Base-by-base conservation (phyloP, 2,797 vertebrate species). In the Crocidura indochinensis region DNA sequence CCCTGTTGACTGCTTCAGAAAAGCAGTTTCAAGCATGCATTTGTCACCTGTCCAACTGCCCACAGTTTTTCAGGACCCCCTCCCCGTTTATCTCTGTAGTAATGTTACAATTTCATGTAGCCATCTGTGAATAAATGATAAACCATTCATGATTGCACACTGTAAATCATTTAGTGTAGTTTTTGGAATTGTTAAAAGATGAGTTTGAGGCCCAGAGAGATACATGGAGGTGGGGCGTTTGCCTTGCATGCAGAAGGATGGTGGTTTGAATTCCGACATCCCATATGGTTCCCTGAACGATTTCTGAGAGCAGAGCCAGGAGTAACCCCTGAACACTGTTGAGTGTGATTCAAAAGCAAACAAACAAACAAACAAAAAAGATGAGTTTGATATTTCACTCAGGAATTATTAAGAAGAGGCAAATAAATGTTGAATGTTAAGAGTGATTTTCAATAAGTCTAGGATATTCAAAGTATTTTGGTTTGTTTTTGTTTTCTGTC, bases 21-120 rank as follows among this genome's bases (percentile, higher is more conserved):
- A 95, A 91, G 72, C 88, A 92, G 12, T 79, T 95, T 97, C 90
- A 94, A 91, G 83, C 65, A 83, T 80, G 90, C 90, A 73, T 94
- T 90, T 93, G 96, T 96, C 92, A 97, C 95, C 86, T 96, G 92
- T 27, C 29, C 68, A 92, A 93, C 93, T 95, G 87, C 95, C 81
- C 81, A 83, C 92, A 92, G 87, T 95, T 82, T 86, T 90, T 87
- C 17, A 60, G 56, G 19, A 5, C 38, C 38, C 38, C 38, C 38
- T 38, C 38, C 38, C 38, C 38, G 38, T 38, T 38, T 38, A 38
- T 38, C 38, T 38, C 38, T 38, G 38, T 38, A 38, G 38, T 2
- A 95, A 93, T 24, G 88, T 90, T 86, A 93, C 0, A 0, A n/a
- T 78, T 92, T 31, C 72, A 29, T 26, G 1, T 77, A 26, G 14